A percentile compares a stretch with the other conserved stretches of the same genome.
Conservation (phyloP, 2,797 vertebrate species). For the Falco concolor region DNA sequence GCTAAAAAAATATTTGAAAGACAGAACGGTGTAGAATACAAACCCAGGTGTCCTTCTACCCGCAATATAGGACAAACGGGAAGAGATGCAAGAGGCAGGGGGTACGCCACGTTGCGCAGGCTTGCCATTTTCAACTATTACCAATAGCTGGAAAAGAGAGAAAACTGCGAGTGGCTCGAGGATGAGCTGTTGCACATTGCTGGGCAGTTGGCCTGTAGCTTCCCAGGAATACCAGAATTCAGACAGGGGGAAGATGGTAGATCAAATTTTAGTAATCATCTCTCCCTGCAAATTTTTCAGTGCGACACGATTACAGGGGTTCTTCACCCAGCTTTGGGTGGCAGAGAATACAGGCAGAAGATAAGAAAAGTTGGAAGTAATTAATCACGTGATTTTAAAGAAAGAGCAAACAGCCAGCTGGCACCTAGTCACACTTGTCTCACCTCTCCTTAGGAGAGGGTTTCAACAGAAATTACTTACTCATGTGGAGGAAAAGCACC, state of each 20-base stretch:
- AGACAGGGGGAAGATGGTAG: not conserved
- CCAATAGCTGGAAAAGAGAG: not conserved
- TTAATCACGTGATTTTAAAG: not conserved
- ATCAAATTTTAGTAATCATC: not conserved
- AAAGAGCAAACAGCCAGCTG: not conserved
- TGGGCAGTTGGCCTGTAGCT: not conserved
- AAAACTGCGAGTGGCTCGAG: not conserved
- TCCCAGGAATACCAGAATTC: not conserved
- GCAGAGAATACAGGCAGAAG: not conserved
- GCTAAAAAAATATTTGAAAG: not conserved
- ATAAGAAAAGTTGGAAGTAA: not conserved
- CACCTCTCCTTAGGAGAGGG: not conserved
- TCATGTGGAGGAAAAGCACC: accelerated
- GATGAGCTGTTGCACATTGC: not conserved
- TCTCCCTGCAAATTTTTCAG: not conserved
- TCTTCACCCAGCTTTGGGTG: not conserved
- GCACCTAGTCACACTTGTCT: not conserved
- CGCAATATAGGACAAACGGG: not conserved
- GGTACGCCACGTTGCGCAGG: not conserved
- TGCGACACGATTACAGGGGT: not conserved
- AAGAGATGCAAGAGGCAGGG: not conserved
- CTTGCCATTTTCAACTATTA: not conserved
- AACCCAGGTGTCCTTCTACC: not conserved
- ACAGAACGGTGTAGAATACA: not conserved
- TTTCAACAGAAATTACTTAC: not conserved